These are phyloP conservation scores for Salvelinus fontinalis DNA, from an alignment of 2,113 vertebrate species.

Conservation along the genomic window DNA sequence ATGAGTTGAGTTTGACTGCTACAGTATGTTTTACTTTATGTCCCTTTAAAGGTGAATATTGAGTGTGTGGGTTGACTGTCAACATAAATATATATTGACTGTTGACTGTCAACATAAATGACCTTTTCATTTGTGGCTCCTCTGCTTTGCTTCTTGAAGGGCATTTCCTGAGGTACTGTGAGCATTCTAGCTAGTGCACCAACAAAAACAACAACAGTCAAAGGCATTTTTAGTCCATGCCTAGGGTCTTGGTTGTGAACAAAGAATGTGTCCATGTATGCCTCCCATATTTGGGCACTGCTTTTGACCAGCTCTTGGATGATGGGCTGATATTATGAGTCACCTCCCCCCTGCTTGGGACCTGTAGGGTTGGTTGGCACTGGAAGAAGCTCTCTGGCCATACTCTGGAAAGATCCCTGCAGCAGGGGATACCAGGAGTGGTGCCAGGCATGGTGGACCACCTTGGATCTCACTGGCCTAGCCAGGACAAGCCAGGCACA, in stretches of 20 bases:
- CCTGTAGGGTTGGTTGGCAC: slow-evolving; percentile 33
- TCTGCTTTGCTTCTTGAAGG: slow-evolving; percentile 12
- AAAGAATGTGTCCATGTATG: no score
- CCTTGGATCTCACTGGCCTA: slow-evolving; percentile 25
- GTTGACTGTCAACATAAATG: no score
- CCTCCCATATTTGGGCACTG: no score
- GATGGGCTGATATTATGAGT: slow-evolving; percentile 6
- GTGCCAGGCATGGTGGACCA: slow-evolving; percentile 59
- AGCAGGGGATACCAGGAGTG: slow-evolving; percentile 16
- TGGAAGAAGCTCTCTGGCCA: slow-evolving; percentile 21
- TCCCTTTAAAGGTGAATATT: not conserved
- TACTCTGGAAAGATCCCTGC: slow-evolving; percentile 29
- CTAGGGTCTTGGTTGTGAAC: no score
- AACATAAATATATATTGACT: no score
- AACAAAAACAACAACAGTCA: no score
- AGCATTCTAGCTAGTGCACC: slow-evolving; percentile 23
- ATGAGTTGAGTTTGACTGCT: slow-evolving; percentile 31
- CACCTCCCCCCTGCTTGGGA: slow-evolving; percentile 13
- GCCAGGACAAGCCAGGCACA: slow-evolving; percentile 48
- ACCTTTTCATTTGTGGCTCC: slow-evolving; percentile 30
- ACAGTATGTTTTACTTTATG: not conserved
- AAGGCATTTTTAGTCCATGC: no score
- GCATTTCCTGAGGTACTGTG: slow-evolving; percentile 25
- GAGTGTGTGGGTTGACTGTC: not conserved
- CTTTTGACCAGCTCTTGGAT: not conserved